A percentile compares a stretch with the other conserved stretches of the same genome.
These are phyloP conservation scores for Scolanthus callimorphus DNA, from an alignment of 92 coral and sea anemone genomes.

Conservation along the genomic window DNA sequence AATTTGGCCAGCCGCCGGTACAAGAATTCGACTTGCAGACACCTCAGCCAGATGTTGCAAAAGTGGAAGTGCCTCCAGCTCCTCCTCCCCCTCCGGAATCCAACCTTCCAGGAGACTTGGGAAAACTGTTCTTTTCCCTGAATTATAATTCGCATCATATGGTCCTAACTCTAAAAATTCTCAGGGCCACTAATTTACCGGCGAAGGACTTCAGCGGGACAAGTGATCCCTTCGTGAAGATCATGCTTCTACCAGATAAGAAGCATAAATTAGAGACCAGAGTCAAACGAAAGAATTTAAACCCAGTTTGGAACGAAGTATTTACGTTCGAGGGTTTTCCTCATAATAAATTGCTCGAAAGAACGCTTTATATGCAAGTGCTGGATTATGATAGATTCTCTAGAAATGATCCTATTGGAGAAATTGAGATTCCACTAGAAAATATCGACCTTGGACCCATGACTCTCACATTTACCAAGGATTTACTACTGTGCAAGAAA, in stretches of 20 bases:
- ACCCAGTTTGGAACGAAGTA: conserved; percentile 96
- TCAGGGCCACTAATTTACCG: conserved; percentile 83
- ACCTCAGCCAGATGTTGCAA: conserved; percentile 73
- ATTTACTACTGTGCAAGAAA: conserved; percentile 81
- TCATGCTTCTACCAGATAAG: conserved; percentile 90
- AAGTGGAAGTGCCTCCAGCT: conserved; percentile 67
- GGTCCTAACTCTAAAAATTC: conserved; percentile 76
- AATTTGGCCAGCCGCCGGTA: conserved; percentile 78
- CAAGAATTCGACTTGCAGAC: conserved; percentile 70
- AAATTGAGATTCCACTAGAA: conserved; percentile 79
- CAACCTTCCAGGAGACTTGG: conserved; percentile 63
- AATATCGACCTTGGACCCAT: conserved; percentile 91
- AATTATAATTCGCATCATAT: conserved; percentile 75
- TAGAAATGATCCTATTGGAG: conserved; percentile 96
- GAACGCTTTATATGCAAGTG: conserved; percentile 87
- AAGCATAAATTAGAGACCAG: conserved; percentile 91
- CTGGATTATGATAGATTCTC: conserved; percentile 96
- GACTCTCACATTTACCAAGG: conserved; percentile 72
- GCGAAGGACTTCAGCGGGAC: conserved; percentile 99
- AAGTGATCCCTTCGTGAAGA: conserved; percentile 95
- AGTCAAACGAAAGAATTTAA: conserved; percentile 84
- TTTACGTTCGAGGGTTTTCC: conserved; percentile 95
- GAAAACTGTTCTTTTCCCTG: conserved; percentile 82
- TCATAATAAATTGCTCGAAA: conserved; percentile 76
- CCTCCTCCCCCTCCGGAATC: conserved; percentile 71